Conservation (phyloP, 2,888 invertebrate genomes). For the Hirtodrosophila histrioides region DNA sequence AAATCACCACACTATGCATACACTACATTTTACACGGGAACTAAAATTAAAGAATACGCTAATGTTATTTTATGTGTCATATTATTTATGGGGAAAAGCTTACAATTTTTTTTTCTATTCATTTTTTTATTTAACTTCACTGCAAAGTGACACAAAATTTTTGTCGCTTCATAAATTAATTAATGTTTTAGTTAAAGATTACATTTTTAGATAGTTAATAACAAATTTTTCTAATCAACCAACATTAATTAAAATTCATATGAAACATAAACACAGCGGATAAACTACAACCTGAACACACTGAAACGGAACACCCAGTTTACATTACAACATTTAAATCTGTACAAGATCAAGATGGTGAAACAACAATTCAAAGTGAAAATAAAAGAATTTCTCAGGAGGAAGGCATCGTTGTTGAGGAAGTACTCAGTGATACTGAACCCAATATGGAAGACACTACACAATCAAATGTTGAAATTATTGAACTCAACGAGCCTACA, state of each 20-base stretch:
- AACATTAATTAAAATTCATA: conserved; percentile 37
- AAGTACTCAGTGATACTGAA: conserved; percentile 83
- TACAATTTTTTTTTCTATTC: conserved; percentile 8
- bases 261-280: conserved; percentile 68
- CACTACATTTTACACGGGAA: conserved; percentile 50
- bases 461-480: conserved; percentile 81
- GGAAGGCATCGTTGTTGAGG: conserved; percentile 83
- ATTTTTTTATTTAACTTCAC: neutral
- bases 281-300: conserved; percentile 71
- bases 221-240: conserved; percentile 54
- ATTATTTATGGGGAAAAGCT: neutral
- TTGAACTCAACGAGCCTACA: conserved; percentile 82
- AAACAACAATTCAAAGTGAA: conserved; percentile 82
- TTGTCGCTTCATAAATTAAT: no score
- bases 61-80: neutral
- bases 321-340: conserved; percentile 84
- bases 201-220: conserved; percentile 36
- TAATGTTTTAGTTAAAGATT: neutral
- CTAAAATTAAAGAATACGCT: conserved; percentile 54
- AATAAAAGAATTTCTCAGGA: conserved; percentile 82
- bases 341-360: conserved; percentile 82
- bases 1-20: conserved; percentile 63
- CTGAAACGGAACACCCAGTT: conserved; percentile 82
- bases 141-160: neutral
- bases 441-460: conserved; percentile 67